Evolutionary conservation across 2,888 invertebrate species (phyloP).

Genomic region (Pyrrhosoma nymphula): DNA sequence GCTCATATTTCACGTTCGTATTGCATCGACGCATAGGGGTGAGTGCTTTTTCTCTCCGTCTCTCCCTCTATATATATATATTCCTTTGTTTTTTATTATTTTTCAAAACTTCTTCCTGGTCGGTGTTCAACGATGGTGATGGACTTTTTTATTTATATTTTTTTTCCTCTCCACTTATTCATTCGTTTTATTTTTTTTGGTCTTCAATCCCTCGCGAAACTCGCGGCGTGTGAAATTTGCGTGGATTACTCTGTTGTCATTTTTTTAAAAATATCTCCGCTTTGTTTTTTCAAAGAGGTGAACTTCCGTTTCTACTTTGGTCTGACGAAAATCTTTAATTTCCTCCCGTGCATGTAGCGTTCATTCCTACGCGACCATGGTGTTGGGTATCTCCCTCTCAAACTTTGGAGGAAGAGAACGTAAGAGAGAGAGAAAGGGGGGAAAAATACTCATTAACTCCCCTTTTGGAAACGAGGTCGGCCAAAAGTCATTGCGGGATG

Average conservation of each 20-base stretch:
- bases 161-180: too few relatives aligned
- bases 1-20: constrained; percentile 32
- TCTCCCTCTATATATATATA: too few relatives aligned
- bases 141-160: neutral
- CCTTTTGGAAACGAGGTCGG: neutral
- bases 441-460: neutral
- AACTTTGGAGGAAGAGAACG: neutral
- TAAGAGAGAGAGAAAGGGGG: neutral
- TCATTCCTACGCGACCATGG: neutral
- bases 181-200: neutral
- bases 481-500: neutral
- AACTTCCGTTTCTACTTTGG: neutral
- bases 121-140: neutral
- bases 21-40: constrained; percentile 26
- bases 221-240: neutral
- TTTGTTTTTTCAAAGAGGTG: neutral
- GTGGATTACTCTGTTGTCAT: neutral
- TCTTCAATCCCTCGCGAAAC: neutral
- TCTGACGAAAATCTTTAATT: neutral
- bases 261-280: neutral
- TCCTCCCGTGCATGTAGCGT: neutral
- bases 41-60: neutral
- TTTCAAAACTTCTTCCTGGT: neutral
- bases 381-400: neutral
- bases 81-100: too few relatives aligned